Base-by-base conservation (phyloP, 2,888 invertebrate species). In the Lycocerus yunnanus region DNA sequence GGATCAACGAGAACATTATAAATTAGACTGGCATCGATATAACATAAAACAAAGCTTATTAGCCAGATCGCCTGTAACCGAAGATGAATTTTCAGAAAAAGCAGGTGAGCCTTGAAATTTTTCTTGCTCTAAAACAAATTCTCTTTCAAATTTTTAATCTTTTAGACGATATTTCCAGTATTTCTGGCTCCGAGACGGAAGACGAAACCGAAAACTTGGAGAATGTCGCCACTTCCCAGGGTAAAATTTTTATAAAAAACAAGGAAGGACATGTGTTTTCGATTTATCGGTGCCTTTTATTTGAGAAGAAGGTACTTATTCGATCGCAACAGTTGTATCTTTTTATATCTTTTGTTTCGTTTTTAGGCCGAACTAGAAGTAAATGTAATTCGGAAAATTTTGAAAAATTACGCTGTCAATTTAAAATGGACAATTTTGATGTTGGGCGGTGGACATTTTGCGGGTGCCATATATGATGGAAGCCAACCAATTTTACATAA, bases 391-490 rank as follows among this genome's bases (percentile, higher is more conserved):
- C n/a, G 66, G 20, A 60, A 74, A 18, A 67, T 71, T n/a, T 15
- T 78, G 14, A 61, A 68, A 60, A 59, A 66, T 58, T 71, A 18
- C 16, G 24, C 20, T 6, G 10, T 14, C 72, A 80, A 83, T 69
- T 70, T 68, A 3, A 81, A 84, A 75, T 95, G 94, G 94, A 92
- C 93, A 0, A 88, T 97, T 8, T 86, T 97, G 68, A 94, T 96
- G 93, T 88, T 95, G 43, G 95, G 95, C 0, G 96, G 96, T 4
- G 96, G 97, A 1, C 94, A 94, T 85, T 94, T 94, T 87, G 94
- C 94, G 18, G 94, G 91, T 1, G 93, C 92, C 14, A 87, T 94
- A 58, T 94, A 93, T 83, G 84, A 89, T 83, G 89, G 89, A 86
- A 81, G 76, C 75, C 89, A 86, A 82, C 88, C 87, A 72, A 87